Evolutionary conservation across 2,888 invertebrate species (phyloP), one percentile per base, ranked within the genome.

Genomic region (Drosophila kambysellisi): DNA sequence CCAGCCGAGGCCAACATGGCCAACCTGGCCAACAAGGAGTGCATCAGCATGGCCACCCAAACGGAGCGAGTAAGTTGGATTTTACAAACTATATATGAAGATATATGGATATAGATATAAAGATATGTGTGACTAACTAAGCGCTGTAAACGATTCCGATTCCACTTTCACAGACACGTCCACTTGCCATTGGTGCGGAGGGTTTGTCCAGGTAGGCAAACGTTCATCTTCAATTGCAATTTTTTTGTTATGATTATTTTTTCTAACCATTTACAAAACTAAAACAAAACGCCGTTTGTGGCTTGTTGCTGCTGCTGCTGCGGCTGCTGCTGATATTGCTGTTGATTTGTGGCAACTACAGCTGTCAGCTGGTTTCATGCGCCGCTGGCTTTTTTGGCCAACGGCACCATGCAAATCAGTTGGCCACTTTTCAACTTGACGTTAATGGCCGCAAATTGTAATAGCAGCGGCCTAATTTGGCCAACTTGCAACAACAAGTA

Each of bases 11-110:
- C 58, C 58, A 52, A 25, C 54, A 54, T 60, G 25, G 25, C 46
- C 53, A 51, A 51, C n/a, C 53, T 60, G 76, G 83, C 79, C 68
- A 83, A 87, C 76, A 92, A 91, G 91, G 95, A 95, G 91, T 95
- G 95, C 82, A 96, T 96, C 92, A 97, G 96, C 93, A 96, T 96
- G 82, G 96, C 97, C 90, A 97, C 97, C 88, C 97, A 97, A 94
- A 97, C 97, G 37, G 97, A 97, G 92, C 95, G 97, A 95, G 97
- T 97, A 94, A 92, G 93, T 83, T 46, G 46, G n/a, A n/a, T n/a
- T n/a, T n/a, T n/a, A n/a, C n/a, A n/a, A 52, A 15, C 46, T 11
- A 51, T 33, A 37, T 20, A 46, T 20, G 12, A 60, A 46, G 20
- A 39, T 58, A 30, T n/a, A n/a, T 12, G n/a, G 4, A 15, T 8